These are phyloP conservation scores for Cheilosia scutellata DNA, from an alignment of 2,888 invertebrate genomes.

Conservation along the genomic window DNA sequence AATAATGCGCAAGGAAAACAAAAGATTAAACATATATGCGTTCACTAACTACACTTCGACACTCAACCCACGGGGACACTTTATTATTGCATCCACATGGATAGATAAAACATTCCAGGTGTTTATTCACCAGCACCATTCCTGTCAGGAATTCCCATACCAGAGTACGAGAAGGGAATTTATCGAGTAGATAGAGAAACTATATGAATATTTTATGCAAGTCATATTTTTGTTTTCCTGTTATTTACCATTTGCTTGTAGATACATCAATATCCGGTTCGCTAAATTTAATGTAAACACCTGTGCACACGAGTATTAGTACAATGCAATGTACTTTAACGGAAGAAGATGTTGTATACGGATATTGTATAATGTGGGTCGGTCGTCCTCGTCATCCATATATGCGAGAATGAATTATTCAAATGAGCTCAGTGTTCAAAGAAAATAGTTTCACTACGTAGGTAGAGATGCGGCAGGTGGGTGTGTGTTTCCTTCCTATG, in stretches of 20 bases:
- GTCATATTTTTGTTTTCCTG: neutral
- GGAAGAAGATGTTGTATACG: no score
- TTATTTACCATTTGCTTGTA: conserved; percentile 15
- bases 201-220: conserved; percentile 51
- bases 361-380: no score
- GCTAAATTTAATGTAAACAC: conserved; percentile 13
- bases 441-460: conserved; percentile 22
- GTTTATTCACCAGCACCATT: conserved; percentile 20
- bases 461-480: no score
- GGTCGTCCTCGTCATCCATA: neutral
- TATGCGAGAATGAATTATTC: conserved; percentile 18
- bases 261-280: conserved; percentile 25
- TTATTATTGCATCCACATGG: conserved; percentile 26
- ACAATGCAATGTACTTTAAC: no score
- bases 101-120: conserved; percentile 40
- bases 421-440: conserved; percentile 19
- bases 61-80: conserved; percentile 3
- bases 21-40: no score
- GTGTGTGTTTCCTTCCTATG: no score
- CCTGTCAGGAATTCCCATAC: neutral
- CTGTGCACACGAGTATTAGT: neutral
- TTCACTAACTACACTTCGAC: no score
- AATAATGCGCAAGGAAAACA: no score
- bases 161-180: neutral
- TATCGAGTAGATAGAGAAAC: conserved; percentile 27